A percentile compares a stretch with the other conserved stretches of the same genome.
These are phyloP conservation scores for Phasia obesa DNA, from an alignment of 2,888 invertebrate genomes.

Conservation along the genomic window DNA sequence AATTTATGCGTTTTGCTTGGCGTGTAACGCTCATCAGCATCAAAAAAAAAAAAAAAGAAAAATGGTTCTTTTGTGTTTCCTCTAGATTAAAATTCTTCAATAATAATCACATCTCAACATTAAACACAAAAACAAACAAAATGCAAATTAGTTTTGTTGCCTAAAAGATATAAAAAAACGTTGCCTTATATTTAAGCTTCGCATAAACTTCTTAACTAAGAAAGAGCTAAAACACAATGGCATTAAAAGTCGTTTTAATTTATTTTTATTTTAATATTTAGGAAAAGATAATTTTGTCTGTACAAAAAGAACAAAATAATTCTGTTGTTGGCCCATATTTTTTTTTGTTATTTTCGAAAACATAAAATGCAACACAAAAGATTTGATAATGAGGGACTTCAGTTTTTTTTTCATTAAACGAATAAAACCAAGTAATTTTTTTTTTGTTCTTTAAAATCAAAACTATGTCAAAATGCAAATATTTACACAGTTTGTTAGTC, in stretches of 20 bases:
- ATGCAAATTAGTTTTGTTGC: constrained; percentile 46
- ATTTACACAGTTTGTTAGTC: neutral
- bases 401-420: neutral
- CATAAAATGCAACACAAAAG: constrained; percentile 45
- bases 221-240: neutral
- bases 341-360: constrained; percentile 23
- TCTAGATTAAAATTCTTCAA: constrained; percentile 13
- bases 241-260: too few relatives aligned
- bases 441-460: constrained; percentile 5
- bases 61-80: neutral
- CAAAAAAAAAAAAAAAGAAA: neutral
- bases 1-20: constrained; percentile 8
- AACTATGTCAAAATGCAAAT: constrained; percentile 68
- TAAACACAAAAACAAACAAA: neutral
- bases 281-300: too few relatives aligned
- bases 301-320: too few relatives aligned
- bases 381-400: constrained; percentile 15
- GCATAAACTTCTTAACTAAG: neutral
- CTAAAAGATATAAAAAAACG: constrained; percentile 6
- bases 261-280: too few relatives aligned
- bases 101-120: neutral
- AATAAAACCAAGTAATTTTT: constrained; percentile 1
- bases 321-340: too few relatives aligned
- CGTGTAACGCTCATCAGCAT: neutral
- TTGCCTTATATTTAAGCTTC: constrained; percentile 5